Percentiles rank a stretch among this genome's conserved stretches.
Conservation (phyloP, 2,888 invertebrate genomes). For the Mesorhabditis spiculigera region DNA sequence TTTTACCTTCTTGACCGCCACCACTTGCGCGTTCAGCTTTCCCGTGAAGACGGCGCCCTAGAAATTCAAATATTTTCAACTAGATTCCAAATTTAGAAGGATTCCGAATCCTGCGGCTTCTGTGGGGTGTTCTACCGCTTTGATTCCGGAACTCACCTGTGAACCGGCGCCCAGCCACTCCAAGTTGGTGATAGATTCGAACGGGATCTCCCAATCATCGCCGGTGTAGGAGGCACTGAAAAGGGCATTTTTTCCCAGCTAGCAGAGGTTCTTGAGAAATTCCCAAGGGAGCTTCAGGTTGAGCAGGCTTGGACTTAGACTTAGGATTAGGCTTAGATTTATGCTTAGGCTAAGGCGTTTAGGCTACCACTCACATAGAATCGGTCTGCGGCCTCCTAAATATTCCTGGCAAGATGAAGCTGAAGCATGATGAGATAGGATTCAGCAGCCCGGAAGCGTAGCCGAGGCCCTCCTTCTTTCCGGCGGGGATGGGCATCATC, state of each 20-base stretch:
- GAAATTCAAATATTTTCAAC: not conserved
- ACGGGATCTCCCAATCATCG: conserved; percentile 86
- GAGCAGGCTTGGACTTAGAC: not conserved
- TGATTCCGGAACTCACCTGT: conserved; percentile 67
- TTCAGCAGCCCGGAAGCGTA: too few species aligned
- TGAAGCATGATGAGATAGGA: too few species aligned
- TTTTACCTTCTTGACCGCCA: conserved; percentile 92
- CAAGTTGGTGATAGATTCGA: conserved; percentile 81
- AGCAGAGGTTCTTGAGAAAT: too few species aligned
- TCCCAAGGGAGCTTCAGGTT: not conserved
- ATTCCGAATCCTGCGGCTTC: too few species aligned
- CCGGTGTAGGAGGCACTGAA: conserved; percentile 10
- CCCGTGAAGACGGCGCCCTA: conserved; percentile 63
- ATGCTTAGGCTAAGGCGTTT: not conserved
- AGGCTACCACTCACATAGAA: not conserved
- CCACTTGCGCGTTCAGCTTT: conserved; percentile 72
- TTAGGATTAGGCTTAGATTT: not conserved
- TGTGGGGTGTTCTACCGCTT: too few species aligned
- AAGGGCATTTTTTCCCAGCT: not conserved
- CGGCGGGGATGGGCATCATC: too few species aligned
- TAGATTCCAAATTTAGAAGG: too few species aligned
- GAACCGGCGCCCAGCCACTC: conserved; percentile 91
- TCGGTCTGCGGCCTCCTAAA: too few species aligned
- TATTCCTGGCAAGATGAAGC: too few species aligned
- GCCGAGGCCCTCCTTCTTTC: too few species aligned